phyloP scores from a whole-genome alignment of 2,888 invertebrate species.

The Campopleginae sp. region DNA sequence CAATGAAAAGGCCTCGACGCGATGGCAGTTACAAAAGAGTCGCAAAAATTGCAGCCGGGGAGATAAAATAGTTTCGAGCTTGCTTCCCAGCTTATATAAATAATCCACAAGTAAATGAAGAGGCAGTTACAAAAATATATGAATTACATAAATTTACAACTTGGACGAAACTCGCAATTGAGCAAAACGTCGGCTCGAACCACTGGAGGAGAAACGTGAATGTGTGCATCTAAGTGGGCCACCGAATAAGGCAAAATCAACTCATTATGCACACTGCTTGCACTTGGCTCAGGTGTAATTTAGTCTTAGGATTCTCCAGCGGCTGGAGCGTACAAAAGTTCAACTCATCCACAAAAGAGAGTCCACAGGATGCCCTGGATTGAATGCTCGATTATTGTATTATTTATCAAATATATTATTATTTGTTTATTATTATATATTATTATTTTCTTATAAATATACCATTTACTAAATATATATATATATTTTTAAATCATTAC shows the following conservation, averaged over 20 bases:
- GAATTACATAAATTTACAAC: neutral
- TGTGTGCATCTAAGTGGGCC: no score
- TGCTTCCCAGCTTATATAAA: neutral
- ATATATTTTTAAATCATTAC: no score
- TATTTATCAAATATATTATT: no score
- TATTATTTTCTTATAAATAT: no score
- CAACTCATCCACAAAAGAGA: neutral
- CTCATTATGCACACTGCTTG: slow-evolving; percentile 5
- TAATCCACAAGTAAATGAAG: neutral
- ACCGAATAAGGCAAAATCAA: neutral
- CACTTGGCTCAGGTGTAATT: slow-evolving; percentile 23
- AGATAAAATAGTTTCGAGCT: neutral
- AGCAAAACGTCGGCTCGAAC: neutral
- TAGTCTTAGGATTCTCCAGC: slow-evolving; percentile 38
- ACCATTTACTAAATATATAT: no score
- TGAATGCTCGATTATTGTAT: neutral
- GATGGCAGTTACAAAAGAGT: no score
- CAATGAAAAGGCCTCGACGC: no score
- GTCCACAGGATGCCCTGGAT: neutral
- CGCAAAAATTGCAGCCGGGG: no score
- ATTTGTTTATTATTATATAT: no score
- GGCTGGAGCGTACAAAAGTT: neutral
- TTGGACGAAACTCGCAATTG: neutral
- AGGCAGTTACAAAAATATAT: neutral
- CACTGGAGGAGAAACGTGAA: no score